Percentiles rank a stretch among this genome's conserved stretches.
These are phyloP conservation scores for Drosophila bocqueti DNA, from an alignment of 1,140 invertebrate genomes.

Conservation along the genomic window DNA sequence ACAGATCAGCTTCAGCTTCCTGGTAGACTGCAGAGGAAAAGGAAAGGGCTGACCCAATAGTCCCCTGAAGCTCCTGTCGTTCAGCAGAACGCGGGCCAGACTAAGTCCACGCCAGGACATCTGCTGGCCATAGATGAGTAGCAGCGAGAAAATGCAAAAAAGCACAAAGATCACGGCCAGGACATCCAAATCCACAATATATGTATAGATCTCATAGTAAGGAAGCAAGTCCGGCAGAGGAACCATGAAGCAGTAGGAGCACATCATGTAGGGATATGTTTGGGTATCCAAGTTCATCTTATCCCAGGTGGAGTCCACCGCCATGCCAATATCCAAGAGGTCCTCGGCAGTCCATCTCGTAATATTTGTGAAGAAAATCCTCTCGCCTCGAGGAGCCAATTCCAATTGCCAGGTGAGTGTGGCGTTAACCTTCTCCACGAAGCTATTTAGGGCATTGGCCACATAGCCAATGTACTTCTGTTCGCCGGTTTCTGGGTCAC, in stretches of 20 bases:
- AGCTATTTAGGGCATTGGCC: constrained; percentile 38
- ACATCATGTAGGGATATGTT: constrained; percentile 49
- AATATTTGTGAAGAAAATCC: constrained; percentile 16
- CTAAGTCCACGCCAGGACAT: constrained; percentile 42
- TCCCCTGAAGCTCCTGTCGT: constrained; percentile 56
- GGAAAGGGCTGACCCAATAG: constrained; percentile 59
- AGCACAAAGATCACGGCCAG: constrained; percentile 31
- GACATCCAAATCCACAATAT: constrained; percentile 34
- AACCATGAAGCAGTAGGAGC: constrained; percentile 51
- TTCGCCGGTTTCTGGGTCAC: constrained; percentile 4
- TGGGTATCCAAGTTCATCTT: constrained; percentile 5
- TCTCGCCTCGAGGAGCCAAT: not conserved
- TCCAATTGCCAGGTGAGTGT: constrained; percentile 5
- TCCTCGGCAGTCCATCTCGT: not conserved
- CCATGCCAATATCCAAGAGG: constrained; percentile 45
- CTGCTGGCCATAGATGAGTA: constrained; percentile 47
- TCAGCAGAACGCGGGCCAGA: constrained; percentile 37
- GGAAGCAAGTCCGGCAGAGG: constrained; percentile 41
- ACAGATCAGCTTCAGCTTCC: constrained; percentile 43
- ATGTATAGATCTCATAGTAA: constrained; percentile 31
- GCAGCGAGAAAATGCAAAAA: constrained; percentile 48
- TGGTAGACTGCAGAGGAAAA: constrained; percentile 5
- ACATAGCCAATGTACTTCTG: constrained; percentile 44
- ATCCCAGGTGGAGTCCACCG: not conserved
- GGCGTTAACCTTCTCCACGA: constrained; percentile 44